Conservation (phyloP, 2,888 invertebrate genomes). For the Prenolepis imparis region DNA sequence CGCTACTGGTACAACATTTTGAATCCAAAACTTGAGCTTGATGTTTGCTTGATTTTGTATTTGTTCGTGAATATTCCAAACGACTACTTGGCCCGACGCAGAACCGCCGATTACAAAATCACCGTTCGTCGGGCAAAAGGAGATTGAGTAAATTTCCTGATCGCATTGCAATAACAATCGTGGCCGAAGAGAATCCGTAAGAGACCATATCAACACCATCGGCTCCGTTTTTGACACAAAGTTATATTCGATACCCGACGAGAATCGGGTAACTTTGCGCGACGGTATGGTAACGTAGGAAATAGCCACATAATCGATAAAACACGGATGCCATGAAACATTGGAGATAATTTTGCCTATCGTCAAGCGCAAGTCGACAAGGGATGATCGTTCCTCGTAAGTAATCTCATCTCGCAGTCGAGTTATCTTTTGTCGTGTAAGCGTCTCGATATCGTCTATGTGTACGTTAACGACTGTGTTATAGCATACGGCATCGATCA, state of each 20-base stretch:
- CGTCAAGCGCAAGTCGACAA: slow-evolving; percentile 78
- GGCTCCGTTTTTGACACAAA: slow-evolving; percentile 4
- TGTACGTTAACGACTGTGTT: slow-evolving; percentile 81
- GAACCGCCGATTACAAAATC: slow-evolving; percentile 83
- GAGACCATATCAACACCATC: slow-evolving; percentile 78
- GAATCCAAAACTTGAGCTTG: background rate
- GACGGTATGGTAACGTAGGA: slow-evolving; percentile 71
- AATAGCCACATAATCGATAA: slow-evolving; percentile 73
- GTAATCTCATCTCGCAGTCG: slow-evolving; percentile 17
- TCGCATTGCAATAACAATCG: slow-evolving; percentile 79
- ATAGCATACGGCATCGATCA: slow-evolving; percentile 77
- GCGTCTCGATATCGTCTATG: slow-evolving; percentile 78
- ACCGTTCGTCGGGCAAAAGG: slow-evolving; percentile 82
- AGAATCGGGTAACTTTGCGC: background rate
- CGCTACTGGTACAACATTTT: slow-evolving; percentile 27
- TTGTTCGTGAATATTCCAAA: slow-evolving; percentile 78
- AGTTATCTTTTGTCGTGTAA: slow-evolving; percentile 51
- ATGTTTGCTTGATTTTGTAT: background rate
- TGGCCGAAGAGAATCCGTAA: slow-evolving; percentile 76
- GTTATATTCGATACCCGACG: background rate
- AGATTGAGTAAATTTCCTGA: slow-evolving; percentile 79
- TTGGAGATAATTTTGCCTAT: slow-evolving; percentile 78
- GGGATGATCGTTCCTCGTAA: slow-evolving; percentile 77
- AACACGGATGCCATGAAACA: slow-evolving; percentile 81
- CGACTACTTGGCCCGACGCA: slow-evolving; percentile 81